Base-by-base conservation (phyloP, 1,140 invertebrate species). In the Hyles euphorbiae region DNA sequence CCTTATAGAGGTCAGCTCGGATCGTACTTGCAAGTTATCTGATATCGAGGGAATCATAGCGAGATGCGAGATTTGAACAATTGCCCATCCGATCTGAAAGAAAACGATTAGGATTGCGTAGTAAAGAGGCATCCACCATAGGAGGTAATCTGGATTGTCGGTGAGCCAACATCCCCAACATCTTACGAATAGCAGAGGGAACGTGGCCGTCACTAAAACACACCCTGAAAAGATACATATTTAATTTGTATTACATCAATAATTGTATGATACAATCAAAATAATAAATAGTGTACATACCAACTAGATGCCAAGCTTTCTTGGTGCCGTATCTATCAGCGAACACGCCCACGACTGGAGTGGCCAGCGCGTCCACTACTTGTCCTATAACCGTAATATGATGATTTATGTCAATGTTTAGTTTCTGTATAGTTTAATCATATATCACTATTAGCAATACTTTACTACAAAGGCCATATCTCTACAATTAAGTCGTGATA, bases 31-130 rank as follows among this genome's bases (percentile, higher is more conserved):
- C 40, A 92, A 78, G 63, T 91, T 91, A 52, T 91, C 90, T 0
- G 95, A 93, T 50, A 97, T 90, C 53, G 93, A 92, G 6, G 96
- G 95, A 78, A 98, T 97, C 81, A 98, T 93, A 0, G 97, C 94
- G 10, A 98, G 90, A 89, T 98, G 97, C 5, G 96, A 95, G 65
- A 98, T 97, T 90, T 98, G 97, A 6, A 96, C 94, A 5, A 94
- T 89, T 4, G 96, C 96, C 97, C 97, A 98, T 6, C 96, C 96
- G 66, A 94, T 94, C 90, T 98, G 97, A 84, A 98, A 98, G 45
- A 97, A 82, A 32, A 93, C 90, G 56, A 98, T 96, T 63, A 96
- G 94, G 22, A 92, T 80, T 2, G 93, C 90, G 79, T 96, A 97
- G 81, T 95, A 95, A 0, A 94, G 65, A 5, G 94, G 89, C 76